Percentiles rank a stretch among this genome's conserved stretches.
Evolutionary conservation across 2,888 invertebrate species (phyloP).

Genomic region (Clitarchus hookeri): DNA sequence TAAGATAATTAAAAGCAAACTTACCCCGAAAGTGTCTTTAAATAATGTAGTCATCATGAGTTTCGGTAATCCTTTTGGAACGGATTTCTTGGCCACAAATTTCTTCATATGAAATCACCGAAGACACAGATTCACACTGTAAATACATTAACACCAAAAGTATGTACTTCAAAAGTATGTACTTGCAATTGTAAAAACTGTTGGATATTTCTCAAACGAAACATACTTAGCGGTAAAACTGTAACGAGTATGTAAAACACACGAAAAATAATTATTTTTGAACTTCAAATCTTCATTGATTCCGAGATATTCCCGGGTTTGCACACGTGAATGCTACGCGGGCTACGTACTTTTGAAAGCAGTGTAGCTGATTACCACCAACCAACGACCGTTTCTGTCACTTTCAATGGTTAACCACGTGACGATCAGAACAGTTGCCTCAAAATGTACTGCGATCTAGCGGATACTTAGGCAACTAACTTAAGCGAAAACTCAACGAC

Average conservation of each 20-base stretch:
- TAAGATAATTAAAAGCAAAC: neutral
- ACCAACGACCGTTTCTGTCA: constrained; percentile 10
- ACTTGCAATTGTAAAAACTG: neutral
- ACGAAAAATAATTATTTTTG: neutral
- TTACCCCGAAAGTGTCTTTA: neutral
- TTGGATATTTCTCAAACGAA: neutral
- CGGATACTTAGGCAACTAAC: no score
- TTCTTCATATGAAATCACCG: neutral
- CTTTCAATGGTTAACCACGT: neutral
- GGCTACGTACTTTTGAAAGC: neutral
- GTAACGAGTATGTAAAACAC: neutral
- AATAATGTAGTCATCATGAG: neutral
- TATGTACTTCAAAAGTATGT: neutral
- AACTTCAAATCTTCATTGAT: neutral
- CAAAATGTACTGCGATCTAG: neutral
- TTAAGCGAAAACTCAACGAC: no score
- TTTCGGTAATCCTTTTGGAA: constrained; percentile 1
- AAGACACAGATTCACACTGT: neutral
- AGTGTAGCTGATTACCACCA: neutral
- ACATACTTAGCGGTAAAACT: neutral
- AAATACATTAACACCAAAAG: neutral
- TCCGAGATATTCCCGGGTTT: neutral
- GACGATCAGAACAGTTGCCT: neutral
- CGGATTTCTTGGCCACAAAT: neutral
- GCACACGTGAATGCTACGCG: neutral